Percentiles rank a stretch among this genome's conserved stretches.
phyloP scores from a whole-genome alignment of 1,140 invertebrate genomes.

The Aphis gossypii region DNA sequence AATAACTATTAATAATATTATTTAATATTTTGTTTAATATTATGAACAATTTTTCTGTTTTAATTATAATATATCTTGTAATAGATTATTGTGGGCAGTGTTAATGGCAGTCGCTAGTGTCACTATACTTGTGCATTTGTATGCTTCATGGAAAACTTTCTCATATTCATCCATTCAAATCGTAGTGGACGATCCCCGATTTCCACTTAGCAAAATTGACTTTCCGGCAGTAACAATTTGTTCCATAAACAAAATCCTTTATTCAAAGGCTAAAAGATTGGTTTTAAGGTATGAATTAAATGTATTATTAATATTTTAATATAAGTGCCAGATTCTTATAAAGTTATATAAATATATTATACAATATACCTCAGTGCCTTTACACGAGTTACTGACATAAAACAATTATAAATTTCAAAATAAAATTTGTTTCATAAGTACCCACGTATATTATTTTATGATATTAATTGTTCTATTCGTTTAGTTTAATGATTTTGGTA shows the following conservation, averaged over 20 bases:
- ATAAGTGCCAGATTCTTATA: not conserved
- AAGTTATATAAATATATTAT: too few relatives aligned
- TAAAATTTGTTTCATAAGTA: too few relatives aligned
- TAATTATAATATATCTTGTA: not conserved
- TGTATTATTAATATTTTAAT: not conserved
- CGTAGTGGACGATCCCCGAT: slow-evolving; percentile 59
- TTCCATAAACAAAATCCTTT: slow-evolving; percentile 61
- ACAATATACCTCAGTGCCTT: not conserved
- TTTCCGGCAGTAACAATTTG: slow-evolving; percentile 63
- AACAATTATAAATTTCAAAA: not conserved
- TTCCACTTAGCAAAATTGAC: slow-evolving; percentile 59
- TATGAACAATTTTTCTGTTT: not conserved
- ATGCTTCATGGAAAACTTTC: slow-evolving; percentile 25
- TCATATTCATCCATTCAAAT: slow-evolving; percentile 46
- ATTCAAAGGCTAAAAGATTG: slow-evolving; percentile 53
- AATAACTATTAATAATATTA: too few relatives aligned
- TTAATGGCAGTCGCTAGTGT: not conserved
- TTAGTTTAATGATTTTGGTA: too few relatives aligned
- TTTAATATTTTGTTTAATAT: too few relatives aligned
- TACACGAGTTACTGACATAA: not conserved
- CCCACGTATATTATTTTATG: too few relatives aligned
- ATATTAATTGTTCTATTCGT: too few relatives aligned
- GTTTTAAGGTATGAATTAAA: slow-evolving; percentile 58
- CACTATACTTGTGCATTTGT: slow-evolving; percentile 7
- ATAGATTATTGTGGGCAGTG: slow-evolving; percentile 18